phyloP scores from a whole-genome alignment of 2,797 vertebrate genomes.

The Toxotes lorentzi region DNA sequence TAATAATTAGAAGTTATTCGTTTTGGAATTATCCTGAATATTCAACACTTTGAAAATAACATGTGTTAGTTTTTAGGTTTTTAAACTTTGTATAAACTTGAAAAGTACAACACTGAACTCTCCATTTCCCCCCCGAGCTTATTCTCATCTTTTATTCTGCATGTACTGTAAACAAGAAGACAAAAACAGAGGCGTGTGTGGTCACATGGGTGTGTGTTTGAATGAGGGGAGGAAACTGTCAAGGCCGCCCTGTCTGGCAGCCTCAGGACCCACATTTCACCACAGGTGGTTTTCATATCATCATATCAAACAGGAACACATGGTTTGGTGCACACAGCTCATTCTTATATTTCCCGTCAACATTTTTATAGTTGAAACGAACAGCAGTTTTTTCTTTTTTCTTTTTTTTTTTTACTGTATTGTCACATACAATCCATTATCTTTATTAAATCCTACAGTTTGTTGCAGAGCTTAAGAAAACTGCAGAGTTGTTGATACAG shows the following conservation, averaged over 20 bases:
- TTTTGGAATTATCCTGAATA: not conserved
- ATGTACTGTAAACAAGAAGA: not conserved
- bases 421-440: not conserved
- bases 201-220: constrained; percentile 11
- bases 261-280: constrained; percentile 10
- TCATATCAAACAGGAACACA: constrained; percentile 14
- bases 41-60: too few relatives aligned
- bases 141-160: not conserved
- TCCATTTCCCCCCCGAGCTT: not conserved
- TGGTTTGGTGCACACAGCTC: constrained; percentile 1
- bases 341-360: not conserved
- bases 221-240: constrained; percentile 20
- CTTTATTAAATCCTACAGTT: not conserved
- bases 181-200: not conserved
- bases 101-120: not conserved
- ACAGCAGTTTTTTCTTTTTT: too few relatives aligned
- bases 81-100: not conserved
- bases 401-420: too few relatives aligned
- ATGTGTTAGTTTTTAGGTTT: not conserved
- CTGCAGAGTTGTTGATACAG: not conserved
- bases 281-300: constrained; percentile 19
- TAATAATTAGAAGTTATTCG: too few relatives aligned
- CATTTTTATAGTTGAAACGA: not conserved
- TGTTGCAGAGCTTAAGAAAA: not conserved
- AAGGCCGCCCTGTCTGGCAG: constrained; percentile 15